Base-by-base conservation (phyloP, 2,888 invertebrate species). In the Trisateles emortualis region DNA sequence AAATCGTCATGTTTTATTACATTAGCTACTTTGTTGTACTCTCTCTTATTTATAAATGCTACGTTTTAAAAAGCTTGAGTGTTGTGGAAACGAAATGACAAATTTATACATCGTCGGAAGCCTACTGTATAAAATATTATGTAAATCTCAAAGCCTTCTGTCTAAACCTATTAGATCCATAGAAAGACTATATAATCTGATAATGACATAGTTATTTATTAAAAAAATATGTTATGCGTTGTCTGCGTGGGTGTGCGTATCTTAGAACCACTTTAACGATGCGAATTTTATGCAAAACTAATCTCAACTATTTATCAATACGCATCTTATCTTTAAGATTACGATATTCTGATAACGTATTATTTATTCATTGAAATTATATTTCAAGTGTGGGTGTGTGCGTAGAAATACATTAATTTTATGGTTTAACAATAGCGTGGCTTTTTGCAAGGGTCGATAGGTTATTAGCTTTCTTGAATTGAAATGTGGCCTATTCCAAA, bases 1-100 rank as follows among this genome's bases (percentile, higher is more conserved):
- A 4, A 10, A 51, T 48, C 32, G 13, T 48, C 8, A 52, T 59
- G 49, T 57, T 64, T 66, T 53, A 56, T 57, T 51, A 48, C 43
- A 66, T 57, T 57, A 56, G 9, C 32, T 14, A 16, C 33, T 33
- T 32, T 9, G 8, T 13, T 19, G 5, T 24, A 48, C 52, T 66
- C 45, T 68, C 59, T 38, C 54, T 63, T 64, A 50, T 46, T 46
- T 35, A 9, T 35, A 29, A 30, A 22, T 41, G n/a, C 2, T 13
- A n/a, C 33, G 1, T 26, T 3, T 3, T 26, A 26, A 8, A 8
- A 26, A n/a, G n/a, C 3, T 10, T 3, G 29, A 3, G 29, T 29
- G 11, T 16, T 8, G 29, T n/a, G n/a, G 24, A 29, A 29, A 29
- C 9, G 29, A n/a, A 29, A 8, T n/a, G 0, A n/a, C 3, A n/a